phyloP scores from a whole-genome alignment of 1,140 invertebrate species.

The Popillia japonica region DNA sequence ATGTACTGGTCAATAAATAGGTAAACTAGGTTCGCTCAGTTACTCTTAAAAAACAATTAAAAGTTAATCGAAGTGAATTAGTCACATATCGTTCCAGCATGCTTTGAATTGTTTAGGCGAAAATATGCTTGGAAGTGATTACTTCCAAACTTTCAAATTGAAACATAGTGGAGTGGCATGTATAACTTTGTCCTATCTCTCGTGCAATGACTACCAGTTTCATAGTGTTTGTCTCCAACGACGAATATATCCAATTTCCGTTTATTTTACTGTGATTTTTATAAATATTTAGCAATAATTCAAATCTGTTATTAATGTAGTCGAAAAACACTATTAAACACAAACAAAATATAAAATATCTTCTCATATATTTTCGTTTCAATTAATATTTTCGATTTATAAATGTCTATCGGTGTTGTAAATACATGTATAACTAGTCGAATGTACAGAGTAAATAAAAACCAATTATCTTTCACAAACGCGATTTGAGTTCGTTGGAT shows the following conservation, averaged over 20 bases:
- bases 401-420: background rate
- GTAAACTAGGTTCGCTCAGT: no score
- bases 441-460: background rate
- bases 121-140: no score
- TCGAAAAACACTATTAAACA: background rate
- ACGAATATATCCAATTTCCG: background rate
- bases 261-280: background rate
- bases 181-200: no score
- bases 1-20: no score
- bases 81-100: no score
- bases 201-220: no score
- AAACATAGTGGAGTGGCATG: no score
- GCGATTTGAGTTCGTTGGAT: background rate
- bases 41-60: no score
- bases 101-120: no score
- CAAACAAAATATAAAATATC: constrained; percentile 2
- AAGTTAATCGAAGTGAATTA: no score
- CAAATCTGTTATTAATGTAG: background rate
- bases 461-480: constrained; percentile 5
- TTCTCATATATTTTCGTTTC: background rate
- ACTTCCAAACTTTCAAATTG: no score
- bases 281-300: background rate
- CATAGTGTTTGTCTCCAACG: no score
- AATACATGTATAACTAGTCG: background rate
- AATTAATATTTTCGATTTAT: constrained; percentile 23